Evolutionary conservation across 2,888 invertebrate genomes (phyloP), one percentile per base, ranked within the genome.

Genomic region (Arctia plantaginis): DNA sequence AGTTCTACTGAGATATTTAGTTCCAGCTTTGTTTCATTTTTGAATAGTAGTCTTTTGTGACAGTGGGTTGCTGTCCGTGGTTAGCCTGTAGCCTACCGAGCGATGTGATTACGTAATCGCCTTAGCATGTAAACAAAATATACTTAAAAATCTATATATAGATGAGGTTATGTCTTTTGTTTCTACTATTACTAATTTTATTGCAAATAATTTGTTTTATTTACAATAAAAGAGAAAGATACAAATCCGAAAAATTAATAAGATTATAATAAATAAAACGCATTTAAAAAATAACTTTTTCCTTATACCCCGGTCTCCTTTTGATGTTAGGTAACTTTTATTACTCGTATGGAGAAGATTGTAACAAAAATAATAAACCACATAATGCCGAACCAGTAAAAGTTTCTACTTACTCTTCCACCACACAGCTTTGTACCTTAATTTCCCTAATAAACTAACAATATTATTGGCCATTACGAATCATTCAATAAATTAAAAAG

Each of bases 401-500:
- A 55, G 51, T 55, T n/a, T 55, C 10, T 2, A 2, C 3, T 55
- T 55, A 23, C 30, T 15, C 8, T 39, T 23, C 20, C 66, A 27
- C 47, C 30, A 47, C 20, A 41, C 39, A 47, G 66, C 55, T 72
- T 72, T n/a, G 65, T 20, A 27, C 59, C 33, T 67, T 73, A 76
- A 76, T 72, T 70, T 39, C 66, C 20, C 35, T 47, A 51, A 73
- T 76, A 73, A 76, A 73, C 67, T 73, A 47, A n/a, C 41, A 69
- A 76, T 70, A 76, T 51, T 62, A 74, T 66, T 74, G 62, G 65
- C 65, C 55, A 59, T 66, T 72, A 72, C 72, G 33, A 68, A 66
- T 73, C 70, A 72, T 70, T 44, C 83, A 71, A 85, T 85, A 82
- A 82, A 85, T 84, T 88, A 78, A 74, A 81, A 90, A 89, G 82